Base-by-base conservation (phyloP, 37 sponge, comb jelly and placozoan species). In the Trichoplax adhaerens region DNA sequence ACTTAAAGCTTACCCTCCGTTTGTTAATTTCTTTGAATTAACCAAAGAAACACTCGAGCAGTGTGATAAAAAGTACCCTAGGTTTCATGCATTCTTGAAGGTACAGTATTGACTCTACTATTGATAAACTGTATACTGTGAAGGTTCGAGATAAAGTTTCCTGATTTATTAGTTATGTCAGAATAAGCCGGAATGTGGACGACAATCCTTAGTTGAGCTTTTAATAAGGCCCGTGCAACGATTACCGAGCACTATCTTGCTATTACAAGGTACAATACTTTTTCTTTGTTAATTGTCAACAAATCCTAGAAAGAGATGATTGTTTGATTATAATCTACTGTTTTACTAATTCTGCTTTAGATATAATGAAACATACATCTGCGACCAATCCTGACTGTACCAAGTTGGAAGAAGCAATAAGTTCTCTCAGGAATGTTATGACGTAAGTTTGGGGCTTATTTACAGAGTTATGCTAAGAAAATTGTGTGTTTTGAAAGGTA, bases 71-170 rank as follows among this genome's bases (percentile, higher is more conserved):
- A 78, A 58, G 69, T 85, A 82, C 68, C 93, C 93, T 2, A 64
- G 93, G 5, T 91, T 91, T 61, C 86, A 85, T 69, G 93, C 93
- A 48, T 91, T 91, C 75, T 70, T 91, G 46, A 88, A 88, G 87
- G 80, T 88, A 4, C 56, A 59, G 47, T 50, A 72, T 4, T 6
- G 10, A 77, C 53, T 57, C 52, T 58, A 6, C 53, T 65, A 62
- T 63, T 48, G 69, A 47, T 58, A 12, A n/a, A 29, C 29, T 29
- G 29, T 29, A 29, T 29, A 29, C 29, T 29, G 29, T 29, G 29
- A 29, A 29, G 29, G 29, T 29, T 29, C 29, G 29, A 29, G 29
- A 29, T 29, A 29, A 29, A 29, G 29, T 29, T 29, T 29, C 29
- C 29, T 29, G 29, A 29, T 29, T 29, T 29, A 29, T 29, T 29